A percentile compares a stretch with the other conserved stretches of the same genome.
Evolutionary conservation across 2,888 invertebrate species (phyloP).

Genomic region (Halocaridina rubra): DNA sequence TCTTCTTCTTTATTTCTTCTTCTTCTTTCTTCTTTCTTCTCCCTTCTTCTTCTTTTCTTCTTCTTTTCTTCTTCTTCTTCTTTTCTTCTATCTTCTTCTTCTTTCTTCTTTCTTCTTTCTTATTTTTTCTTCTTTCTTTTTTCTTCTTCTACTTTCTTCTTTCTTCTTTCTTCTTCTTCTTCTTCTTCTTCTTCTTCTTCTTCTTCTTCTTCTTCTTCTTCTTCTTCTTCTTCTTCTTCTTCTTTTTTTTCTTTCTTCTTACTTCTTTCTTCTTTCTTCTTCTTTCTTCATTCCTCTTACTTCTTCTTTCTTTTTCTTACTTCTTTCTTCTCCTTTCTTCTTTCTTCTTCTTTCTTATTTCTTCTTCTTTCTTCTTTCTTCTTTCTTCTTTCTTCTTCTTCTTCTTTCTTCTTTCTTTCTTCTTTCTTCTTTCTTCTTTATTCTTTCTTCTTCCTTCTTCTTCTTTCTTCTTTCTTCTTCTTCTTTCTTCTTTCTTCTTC

Average conservation of each 20-base stretch:
- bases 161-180: not conserved
- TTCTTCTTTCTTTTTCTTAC: not conserved
- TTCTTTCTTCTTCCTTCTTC: not conserved
- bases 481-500: not conserved
- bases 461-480: not conserved
- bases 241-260: not conserved
- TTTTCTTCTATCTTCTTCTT: no score
- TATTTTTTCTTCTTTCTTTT: not conserved
- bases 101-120: no score
- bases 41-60: not conserved
- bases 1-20: not conserved
- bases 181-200: conserved; percentile 9
- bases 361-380: not conserved
- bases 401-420: not conserved
- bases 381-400: not conserved
- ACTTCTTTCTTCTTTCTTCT: not conserved
- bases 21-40: not conserved
- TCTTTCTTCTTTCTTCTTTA: not conserved
- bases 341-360: not conserved
- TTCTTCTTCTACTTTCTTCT: no score
- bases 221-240: not conserved
- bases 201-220: conserved; percentile 3
- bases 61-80: not conserved
- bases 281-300: not conserved
- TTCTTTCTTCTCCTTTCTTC: not conserved